Percentiles rank a stretch among this genome's conserved stretches.
phyloP scores from a whole-genome alignment of 2,888 invertebrate species.

The Drosophila setosimentum region DNA sequence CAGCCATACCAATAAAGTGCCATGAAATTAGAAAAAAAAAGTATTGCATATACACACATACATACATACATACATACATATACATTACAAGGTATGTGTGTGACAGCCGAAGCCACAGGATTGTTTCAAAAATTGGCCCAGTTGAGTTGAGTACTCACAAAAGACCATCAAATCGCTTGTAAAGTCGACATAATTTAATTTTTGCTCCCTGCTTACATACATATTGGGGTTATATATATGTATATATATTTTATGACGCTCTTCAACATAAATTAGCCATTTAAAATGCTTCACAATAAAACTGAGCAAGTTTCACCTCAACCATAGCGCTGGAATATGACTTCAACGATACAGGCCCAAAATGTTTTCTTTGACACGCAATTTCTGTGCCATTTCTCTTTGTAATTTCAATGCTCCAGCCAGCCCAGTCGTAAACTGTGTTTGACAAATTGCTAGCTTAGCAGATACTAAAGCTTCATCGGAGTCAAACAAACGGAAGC shows the following conservation, averaged over 20 bases:
- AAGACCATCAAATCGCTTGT: constrained; percentile 51
- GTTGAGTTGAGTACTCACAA: constrained; percentile 5
- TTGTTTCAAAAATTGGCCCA: constrained; percentile 9
- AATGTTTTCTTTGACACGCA: constrained; percentile 54
- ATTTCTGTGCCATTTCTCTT: constrained; percentile 43
- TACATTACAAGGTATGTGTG: not conserved
- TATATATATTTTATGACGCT: constrained; percentile 33
- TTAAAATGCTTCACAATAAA: constrained; percentile 45
- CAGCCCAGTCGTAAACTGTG: constrained; percentile 63
- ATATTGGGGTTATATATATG: constrained; percentile 18
- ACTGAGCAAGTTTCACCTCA: constrained; percentile 17
- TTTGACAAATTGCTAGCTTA: constrained; percentile 72
- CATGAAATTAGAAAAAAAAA: constrained; percentile 30
- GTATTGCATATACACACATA: not conserved
- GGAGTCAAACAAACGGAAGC: constrained; percentile 23
- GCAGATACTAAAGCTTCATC: constrained; percentile 14
- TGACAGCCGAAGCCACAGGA: constrained; percentile 27
- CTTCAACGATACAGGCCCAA: constrained; percentile 17
- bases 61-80: not conserved
- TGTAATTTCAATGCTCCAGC: constrained; percentile 52
- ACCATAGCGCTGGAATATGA: constrained; percentile 17
- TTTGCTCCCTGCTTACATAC: constrained; percentile 27
- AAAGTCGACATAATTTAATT: constrained; percentile 70
- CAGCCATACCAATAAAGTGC: constrained; percentile 23
- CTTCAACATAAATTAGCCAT: constrained; percentile 47